A percentile compares a stretch with the other conserved stretches of the same genome.
phyloP scores from a whole-genome alignment of 1,140 invertebrate species.

The Pogonomyrmex barbatus region DNA sequence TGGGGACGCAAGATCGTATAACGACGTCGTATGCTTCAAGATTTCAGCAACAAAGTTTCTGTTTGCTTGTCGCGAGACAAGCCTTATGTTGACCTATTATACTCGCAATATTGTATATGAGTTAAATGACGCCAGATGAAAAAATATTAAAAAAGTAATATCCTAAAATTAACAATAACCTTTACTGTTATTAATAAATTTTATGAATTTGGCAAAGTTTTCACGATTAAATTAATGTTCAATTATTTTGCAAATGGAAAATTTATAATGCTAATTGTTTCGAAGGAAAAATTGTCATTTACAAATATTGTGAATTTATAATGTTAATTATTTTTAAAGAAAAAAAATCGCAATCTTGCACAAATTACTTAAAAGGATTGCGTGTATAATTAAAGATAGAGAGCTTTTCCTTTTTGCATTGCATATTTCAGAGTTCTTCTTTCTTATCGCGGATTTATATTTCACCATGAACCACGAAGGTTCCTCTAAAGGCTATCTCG shows the following conservation, averaged over 20 bases:
- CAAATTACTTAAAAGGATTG: conserved; percentile 8
- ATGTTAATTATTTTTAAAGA: background rate
- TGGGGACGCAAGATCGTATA: conserved; percentile 60
- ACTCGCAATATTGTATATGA: conserved; percentile 7
- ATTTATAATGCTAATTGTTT: background rate
- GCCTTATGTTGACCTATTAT: conserved; percentile 23
- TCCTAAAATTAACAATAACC: background rate
- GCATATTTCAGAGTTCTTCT: background rate
- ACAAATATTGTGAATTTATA: background rate
- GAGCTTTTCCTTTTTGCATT: conserved; percentile 12
- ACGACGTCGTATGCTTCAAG: conserved; percentile 63
- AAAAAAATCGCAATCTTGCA: background rate
- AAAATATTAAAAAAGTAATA: conserved; percentile 20
- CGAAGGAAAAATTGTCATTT: background rate
- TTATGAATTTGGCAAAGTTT: background rate
- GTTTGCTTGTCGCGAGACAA: conserved; percentile 64
- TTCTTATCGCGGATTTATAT: conserved; percentile 22
- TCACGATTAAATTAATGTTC: background rate
- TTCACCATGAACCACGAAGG: conserved; percentile 17
- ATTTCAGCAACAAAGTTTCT: conserved; percentile 68
- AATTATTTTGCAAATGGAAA: background rate
- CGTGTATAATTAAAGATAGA: conserved; percentile 9
- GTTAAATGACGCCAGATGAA: conserved; percentile 15
- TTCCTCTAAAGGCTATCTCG: conserved; percentile 17
- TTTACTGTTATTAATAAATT: conserved; percentile 2